Conservation (phyloP, 2,888 invertebrate genomes). For the Aphodius granarius region DNA sequence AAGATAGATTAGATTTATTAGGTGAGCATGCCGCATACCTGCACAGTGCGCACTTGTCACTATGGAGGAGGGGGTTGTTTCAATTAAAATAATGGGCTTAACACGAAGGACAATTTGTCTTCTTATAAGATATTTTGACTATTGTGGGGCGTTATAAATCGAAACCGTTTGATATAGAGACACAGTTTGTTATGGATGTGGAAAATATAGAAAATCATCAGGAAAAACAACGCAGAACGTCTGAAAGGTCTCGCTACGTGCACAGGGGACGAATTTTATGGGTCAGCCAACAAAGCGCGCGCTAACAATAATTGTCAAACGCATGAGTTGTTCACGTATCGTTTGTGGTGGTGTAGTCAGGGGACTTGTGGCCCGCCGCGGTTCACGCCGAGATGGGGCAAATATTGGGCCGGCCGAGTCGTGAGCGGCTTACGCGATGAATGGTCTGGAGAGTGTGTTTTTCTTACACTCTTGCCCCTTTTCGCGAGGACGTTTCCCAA, state of each 20-base stretch:
- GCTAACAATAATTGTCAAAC: constrained; percentile 11
- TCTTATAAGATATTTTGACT: too few relatives aligned
- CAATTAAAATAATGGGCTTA: neutral
- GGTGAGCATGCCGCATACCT: neutral
- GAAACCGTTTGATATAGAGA: too few relatives aligned
- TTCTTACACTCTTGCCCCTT: neutral
- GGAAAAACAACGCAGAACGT: neutral
- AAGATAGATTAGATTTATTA: neutral
- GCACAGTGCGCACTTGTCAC: neutral
- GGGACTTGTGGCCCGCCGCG: neutral
- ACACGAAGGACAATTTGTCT: neutral
- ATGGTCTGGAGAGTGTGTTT: neutral
- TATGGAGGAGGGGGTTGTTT: neutral
- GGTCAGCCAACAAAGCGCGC: constrained; percentile 3
- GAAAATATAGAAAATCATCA: too few relatives aligned
- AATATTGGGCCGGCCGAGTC: neutral
- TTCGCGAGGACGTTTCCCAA: constrained; percentile 1
- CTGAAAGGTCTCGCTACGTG: neutral
- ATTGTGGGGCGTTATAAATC: too few relatives aligned
- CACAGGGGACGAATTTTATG: neutral
- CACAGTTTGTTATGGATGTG: too few relatives aligned
- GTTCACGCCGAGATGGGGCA: neutral
- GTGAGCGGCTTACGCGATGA: neutral
- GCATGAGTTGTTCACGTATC: constrained; percentile 1
- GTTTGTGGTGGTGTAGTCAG: neutral